phyloP scores from a whole-genome alignment of 1,140 invertebrate species.

The Apis florea region DNA sequence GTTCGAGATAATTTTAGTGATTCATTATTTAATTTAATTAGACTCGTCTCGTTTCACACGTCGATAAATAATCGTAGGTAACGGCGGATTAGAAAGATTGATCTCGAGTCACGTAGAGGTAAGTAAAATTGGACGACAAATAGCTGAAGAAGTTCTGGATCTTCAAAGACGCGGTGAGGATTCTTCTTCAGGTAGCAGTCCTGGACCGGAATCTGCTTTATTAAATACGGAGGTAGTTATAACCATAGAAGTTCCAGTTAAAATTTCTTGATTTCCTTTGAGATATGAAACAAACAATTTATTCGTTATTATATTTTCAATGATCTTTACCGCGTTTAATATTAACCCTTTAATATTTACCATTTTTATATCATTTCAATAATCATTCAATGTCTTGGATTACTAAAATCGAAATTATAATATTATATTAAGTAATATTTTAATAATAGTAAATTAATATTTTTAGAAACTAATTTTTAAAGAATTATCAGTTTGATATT shows the following conservation, averaged over 20 bases:
- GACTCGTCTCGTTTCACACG: not conserved
- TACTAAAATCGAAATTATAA: not conserved
- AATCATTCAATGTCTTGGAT: not conserved
- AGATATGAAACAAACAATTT: not conserved
- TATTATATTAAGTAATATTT: not conserved
- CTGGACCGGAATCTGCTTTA: slow-evolving; percentile 72
- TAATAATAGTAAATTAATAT: too few species aligned
- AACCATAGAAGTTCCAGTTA: not conserved
- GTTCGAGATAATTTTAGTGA: not conserved
- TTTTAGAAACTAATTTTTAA: too few species aligned
- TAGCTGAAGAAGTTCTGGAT: slow-evolving; percentile 87
- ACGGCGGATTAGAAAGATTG: slow-evolving; percentile 84
- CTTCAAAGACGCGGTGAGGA: slow-evolving; percentile 81
- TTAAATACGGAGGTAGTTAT: slow-evolving; percentile 72
- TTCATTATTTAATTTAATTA: not conserved
- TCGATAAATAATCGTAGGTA: slow-evolving; percentile 63
- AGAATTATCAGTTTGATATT: too few species aligned
- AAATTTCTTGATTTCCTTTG: not conserved
- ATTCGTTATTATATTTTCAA: not conserved
- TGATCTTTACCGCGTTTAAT: not conserved
- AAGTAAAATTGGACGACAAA: slow-evolving; percentile 89
- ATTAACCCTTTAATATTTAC: not conserved
- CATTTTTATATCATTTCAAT: too few species aligned
- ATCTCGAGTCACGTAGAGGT: slow-evolving; percentile 89
- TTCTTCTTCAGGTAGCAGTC: slow-evolving; percentile 80